Evolutionary conservation across 2,797 vertebrate species (phyloP).

Genomic region (Chelonia mydas): DNA sequence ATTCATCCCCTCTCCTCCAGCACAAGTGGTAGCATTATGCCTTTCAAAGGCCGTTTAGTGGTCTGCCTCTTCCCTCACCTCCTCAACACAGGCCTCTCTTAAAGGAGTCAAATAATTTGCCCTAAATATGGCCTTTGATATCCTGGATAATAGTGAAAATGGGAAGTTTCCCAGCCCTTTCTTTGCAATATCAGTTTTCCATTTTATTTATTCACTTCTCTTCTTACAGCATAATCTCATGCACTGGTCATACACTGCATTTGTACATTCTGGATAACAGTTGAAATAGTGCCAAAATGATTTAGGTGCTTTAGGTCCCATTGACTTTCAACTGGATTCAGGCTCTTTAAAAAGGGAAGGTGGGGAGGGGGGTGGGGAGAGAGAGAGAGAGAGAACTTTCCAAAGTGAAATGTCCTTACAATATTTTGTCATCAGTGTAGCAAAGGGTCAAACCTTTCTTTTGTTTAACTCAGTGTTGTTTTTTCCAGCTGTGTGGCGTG

Average conservation of each 20-base stretch:
- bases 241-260: not conserved
- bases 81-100: not conserved
- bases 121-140: not conserved
- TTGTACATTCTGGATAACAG: not conserved
- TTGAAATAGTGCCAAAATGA: not conserved
- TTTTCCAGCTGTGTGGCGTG: not conserved
- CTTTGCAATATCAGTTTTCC: not conserved
- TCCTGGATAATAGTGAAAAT: not conserved
- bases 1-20: not conserved
- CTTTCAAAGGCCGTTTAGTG: not conserved
- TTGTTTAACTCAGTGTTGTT: not conserved
- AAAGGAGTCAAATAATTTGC: not conserved
- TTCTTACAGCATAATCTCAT: not conserved
- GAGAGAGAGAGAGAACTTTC: not conserved
- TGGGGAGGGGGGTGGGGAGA: rapidly evolving
- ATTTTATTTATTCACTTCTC: not conserved
- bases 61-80: not conserved
- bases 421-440: not conserved
- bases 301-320: not conserved
- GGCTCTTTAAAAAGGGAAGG: not conserved
- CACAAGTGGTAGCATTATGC: not conserved
- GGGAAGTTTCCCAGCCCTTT: not conserved
- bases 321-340: constrained; percentile 16
- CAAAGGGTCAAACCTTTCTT: not conserved
- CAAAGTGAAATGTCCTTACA: not conserved